Percentiles rank a stretch among this genome's conserved stretches.
Conservation (phyloP, 2,888 invertebrate species). For the Ophion ventricosus region DNA sequence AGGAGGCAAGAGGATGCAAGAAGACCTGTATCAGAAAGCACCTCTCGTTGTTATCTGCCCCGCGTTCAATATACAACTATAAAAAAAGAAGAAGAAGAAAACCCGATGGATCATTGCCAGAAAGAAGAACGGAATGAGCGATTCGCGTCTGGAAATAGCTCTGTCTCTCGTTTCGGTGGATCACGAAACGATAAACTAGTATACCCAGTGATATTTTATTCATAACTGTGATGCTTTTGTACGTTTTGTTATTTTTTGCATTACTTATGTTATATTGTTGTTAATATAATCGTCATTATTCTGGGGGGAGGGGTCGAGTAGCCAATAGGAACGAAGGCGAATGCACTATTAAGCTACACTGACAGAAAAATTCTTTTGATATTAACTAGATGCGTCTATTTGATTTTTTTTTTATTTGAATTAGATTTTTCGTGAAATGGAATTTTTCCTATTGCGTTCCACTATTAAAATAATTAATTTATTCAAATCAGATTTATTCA, state of each 20-base stretch:
- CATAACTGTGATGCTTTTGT: not conserved
- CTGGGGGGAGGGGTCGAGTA: too few relatives aligned
- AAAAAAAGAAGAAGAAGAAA: slow-evolving; percentile 46
- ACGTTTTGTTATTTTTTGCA: not conserved
- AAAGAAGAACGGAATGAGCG: slow-evolving; percentile 50
- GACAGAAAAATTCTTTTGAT: too few relatives aligned
- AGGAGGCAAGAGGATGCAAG: slow-evolving; percentile 42
- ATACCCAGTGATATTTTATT: slow-evolving; percentile 3
- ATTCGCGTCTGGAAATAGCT: slow-evolving; percentile 66
- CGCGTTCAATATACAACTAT: slow-evolving; percentile 49
- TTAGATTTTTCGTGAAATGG: too few relatives aligned
- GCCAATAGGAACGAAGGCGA: too few relatives aligned
- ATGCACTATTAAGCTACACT: too few relatives aligned
- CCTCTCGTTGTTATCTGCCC: slow-evolving; percentile 25
- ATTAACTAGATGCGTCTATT: too few relatives aligned
- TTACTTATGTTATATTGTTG: not conserved
- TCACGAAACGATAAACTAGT: slow-evolving; percentile 24
- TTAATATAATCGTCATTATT: not conserved
- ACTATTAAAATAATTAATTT: too few relatives aligned
- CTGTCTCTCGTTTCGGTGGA: slow-evolving; percentile 30
- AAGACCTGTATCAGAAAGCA: slow-evolving; percentile 59
- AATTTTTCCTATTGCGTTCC: too few relatives aligned
- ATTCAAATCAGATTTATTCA: too few relatives aligned
- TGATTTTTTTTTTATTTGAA: too few relatives aligned
- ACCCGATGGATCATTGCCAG: slow-evolving; percentile 68